Evolutionary conservation across 2,113 vertebrate genomes (phyloP), one percentile per base, ranked within the genome.

Genomic region (Donacobius atricapilla): DNA sequence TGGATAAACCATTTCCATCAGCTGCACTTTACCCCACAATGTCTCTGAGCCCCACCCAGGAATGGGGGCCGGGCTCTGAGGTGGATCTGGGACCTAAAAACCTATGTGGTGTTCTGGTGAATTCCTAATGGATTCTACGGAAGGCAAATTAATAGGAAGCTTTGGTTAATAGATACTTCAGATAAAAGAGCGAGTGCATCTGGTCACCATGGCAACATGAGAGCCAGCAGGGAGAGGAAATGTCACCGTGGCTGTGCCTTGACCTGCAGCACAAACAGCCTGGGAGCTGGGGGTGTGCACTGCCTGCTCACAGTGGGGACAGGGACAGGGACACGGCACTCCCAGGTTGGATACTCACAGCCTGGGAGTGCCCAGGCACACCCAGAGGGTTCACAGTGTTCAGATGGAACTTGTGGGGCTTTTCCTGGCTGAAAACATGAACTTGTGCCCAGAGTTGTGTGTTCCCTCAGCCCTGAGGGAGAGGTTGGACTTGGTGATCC

Each of bases 191-290:
- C 2, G 15, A 87, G 92, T 85, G 87, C 89, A 94, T 96, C 95
- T 50, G 37, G 95, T 97, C 96, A 89, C 98, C 97, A 98, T 97
- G 89, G 95, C 97, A 96, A 98, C 97, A 39, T 3, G 45, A 66
- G 92, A 93, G 73, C 64, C 90, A 37, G 76, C 69, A 2, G 57
- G 78, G 93, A 94, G 93, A 90, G 91, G 94, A 96, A 87, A 96
- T 80, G 87, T 89, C 81, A 80, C 87, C 15, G 53, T 66, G 78
- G 6, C 79, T 84, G 87, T 31, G 77, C 94, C 91, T 71, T 79
- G 93, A 94, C 95, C 94, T n/a, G 78, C 81, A 15, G 65, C 90
- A 79, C 7, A 39, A 61, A 50, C 82, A 92, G 76, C 88, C 90
- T 1, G 3, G 63, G 65, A 4, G 60, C 85, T 22, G 2, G 21